Base-by-base conservation (phyloP, 2,113 vertebrate genomes). In the Nothobranchius kuhntae region DNA sequence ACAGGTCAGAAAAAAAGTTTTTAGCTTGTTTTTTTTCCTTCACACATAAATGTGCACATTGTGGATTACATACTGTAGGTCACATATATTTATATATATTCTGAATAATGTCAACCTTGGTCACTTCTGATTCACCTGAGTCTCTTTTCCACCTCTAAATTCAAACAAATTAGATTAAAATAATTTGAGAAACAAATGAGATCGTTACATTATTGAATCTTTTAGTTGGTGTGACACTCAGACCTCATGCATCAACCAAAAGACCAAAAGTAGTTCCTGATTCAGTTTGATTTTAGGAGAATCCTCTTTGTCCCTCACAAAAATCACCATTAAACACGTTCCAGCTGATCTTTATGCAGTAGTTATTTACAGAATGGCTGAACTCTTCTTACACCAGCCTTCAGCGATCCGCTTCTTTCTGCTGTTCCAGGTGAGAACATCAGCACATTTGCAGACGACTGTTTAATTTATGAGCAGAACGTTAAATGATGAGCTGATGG, bases 241-340 rank as follows among this genome's bases (percentile, higher is more conserved):
- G 15, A 21, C 24, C 2, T 62, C 26, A 65, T 50, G 36, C 40
- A 38, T 26, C 38, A 64, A 13, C 1, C 17, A 38, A 36, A 36
- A 13, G 15, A 8, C 45, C 45, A 36, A 21, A 58, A 63, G 47
- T 36, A 48, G n/a, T 30, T 66, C 30, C 10, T 4, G 0, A 30
- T 24, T 54, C 26, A 1, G 4, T 51, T 57, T 66, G 26, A n/a
- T 51, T 48, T 11, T 50, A 13, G 13, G 21, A 53, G 7, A 42
- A 57, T 6, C 30, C 15, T 61, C 52, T 14, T 44, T 68, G 13
- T 47, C 63, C 70, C 10, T 15, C 60, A 55, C 75, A 54, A 75
- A 61, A 47, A 10, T 65, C 8, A 38, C 40, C 74, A 56, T 9
- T 65, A 78, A 78, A 68, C 75, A 56, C 56, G 26, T 61, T 62